Evolutionary conservation across 2,113 vertebrate species (phyloP).

Genomic region (Platichthys stellatus): DNA sequence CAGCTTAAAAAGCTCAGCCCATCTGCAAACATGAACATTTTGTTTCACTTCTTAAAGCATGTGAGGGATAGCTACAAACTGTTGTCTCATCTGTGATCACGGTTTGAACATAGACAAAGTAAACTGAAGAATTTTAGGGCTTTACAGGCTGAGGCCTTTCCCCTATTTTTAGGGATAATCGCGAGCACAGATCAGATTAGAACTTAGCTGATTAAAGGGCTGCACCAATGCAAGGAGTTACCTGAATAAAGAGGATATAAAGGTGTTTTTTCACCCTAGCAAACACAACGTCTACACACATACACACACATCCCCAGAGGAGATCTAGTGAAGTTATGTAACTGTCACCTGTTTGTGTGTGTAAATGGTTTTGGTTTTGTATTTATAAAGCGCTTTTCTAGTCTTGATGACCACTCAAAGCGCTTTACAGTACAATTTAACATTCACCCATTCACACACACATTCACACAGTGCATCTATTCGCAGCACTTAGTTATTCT

Average conservation of each 20-base stretch:
- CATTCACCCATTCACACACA: too few relatives aligned
- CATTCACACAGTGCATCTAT: too few relatives aligned
- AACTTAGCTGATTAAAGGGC: slow-evolving; percentile 1
- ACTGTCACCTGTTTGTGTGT: neutral
- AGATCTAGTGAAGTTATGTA: too few relatives aligned
- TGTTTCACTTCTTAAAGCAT: slow-evolving; percentile 7
- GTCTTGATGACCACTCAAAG: too few relatives aligned
- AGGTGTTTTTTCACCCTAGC: neutral
- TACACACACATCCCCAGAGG: too few relatives aligned
- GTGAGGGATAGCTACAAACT: neutral
- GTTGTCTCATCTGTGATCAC: slow-evolving; percentile 23
- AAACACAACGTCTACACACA: neutral
- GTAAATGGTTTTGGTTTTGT: too few relatives aligned
- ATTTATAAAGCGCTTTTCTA: too few relatives aligned
- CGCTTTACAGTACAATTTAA: too few relatives aligned
- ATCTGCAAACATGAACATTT: slow-evolving; percentile 22
- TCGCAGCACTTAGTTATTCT: too few relatives aligned
- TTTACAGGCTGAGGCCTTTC: slow-evolving; percentile 5
- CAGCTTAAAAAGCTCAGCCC: slow-evolving; percentile 1
- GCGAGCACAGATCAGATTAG: neutral
- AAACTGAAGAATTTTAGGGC: slow-evolving; percentile 7
- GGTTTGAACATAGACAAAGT: neutral
- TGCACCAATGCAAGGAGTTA: neutral
- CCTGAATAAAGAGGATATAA: neutral
- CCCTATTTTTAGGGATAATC: neutral